Percentiles rank a stretch among this genome's conserved stretches.
Evolutionary conservation across 2,797 vertebrate genomes (phyloP).

Genomic region (Callimico goeldii): DNA sequence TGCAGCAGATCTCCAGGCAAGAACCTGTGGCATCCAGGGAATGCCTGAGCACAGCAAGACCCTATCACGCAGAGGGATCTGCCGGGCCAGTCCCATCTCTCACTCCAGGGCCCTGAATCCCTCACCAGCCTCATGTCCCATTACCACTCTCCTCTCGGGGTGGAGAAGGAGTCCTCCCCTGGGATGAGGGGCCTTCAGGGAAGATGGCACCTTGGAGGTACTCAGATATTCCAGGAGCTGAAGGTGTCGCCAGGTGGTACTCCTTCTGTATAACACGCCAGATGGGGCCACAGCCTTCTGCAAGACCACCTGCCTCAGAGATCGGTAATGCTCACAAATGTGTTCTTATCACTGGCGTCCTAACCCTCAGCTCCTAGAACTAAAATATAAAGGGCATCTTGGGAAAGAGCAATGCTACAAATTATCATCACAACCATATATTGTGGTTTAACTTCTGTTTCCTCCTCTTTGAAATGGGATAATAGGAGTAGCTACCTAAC

Average conservation of each 20-base stretch:
- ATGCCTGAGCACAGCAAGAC: neutral
- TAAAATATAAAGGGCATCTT: neutral
- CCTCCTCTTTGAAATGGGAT: neutral
- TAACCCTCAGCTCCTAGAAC: neutral
- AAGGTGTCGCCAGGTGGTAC: neutral
- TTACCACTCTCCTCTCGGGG: neutral
- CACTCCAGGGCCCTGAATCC: neutral
- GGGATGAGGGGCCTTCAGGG: neutral
- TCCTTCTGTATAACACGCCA: neutral
- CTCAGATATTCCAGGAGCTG: neutral
- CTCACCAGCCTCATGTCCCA: neutral
- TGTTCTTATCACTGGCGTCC: neutral
- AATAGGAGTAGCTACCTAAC: neutral
- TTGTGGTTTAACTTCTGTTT: neutral
- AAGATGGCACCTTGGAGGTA: neutral
- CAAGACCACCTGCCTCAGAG: neutral
- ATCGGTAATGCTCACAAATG: too few relatives aligned
- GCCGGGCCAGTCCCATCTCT: neutral
- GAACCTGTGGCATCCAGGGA: neutral
- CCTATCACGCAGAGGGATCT: neutral
- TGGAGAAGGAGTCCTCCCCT: neutral
- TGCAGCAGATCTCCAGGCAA: neutral
- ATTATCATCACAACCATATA: too few relatives aligned
- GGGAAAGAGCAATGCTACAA: neutral
- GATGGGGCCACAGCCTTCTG: neutral